A percentile compares a stretch with the other conserved stretches of the same genome.
These are phyloP conservation scores for Colistium nudipinnis DNA, from an alignment of 2,113 vertebrate genomes.

Conservation along the genomic window DNA sequence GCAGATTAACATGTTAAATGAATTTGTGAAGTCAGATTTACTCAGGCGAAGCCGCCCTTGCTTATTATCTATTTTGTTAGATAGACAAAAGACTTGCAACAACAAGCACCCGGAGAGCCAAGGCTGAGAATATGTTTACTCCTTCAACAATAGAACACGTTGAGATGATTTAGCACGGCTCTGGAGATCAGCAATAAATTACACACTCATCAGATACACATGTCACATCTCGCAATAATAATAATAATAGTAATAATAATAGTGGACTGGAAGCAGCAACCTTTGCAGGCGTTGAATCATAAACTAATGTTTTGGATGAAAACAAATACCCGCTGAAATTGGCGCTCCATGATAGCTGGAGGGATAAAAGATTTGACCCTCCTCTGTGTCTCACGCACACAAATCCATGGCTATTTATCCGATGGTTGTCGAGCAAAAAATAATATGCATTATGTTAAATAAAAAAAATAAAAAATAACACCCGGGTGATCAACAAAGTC, in stretches of 20 bases:
- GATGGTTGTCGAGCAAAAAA: too few relatives aligned
- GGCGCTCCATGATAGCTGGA: too few relatives aligned
- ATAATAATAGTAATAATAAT: too few relatives aligned
- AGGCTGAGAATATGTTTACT: neutral
- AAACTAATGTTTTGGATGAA: too few relatives aligned
- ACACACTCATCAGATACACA: neutral
- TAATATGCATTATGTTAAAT: too few relatives aligned
- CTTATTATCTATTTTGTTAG: neutral
- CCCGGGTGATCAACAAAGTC: neutral
- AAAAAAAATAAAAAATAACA: too few relatives aligned
- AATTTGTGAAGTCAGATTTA: conserved; percentile 3
- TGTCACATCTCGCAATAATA: too few relatives aligned
- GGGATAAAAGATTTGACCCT: too few relatives aligned
- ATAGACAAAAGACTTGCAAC: neutral
- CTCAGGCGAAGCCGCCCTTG: neutral
- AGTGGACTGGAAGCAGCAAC: too few relatives aligned
- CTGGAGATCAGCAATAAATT: neutral
- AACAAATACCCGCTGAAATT: too few relatives aligned
- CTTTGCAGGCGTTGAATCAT: too few relatives aligned
- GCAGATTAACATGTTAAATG: conserved; percentile 7
- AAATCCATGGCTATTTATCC: neutral
- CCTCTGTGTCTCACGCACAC: too few relatives aligned
- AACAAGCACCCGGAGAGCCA: neutral
- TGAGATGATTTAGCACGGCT: neutral
- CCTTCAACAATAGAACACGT: neutral